Evolutionary conservation across 2,888 invertebrate species (phyloP), one percentile per base, ranked within the genome.

Genomic region (Caenorhabditis sp.): DNA sequence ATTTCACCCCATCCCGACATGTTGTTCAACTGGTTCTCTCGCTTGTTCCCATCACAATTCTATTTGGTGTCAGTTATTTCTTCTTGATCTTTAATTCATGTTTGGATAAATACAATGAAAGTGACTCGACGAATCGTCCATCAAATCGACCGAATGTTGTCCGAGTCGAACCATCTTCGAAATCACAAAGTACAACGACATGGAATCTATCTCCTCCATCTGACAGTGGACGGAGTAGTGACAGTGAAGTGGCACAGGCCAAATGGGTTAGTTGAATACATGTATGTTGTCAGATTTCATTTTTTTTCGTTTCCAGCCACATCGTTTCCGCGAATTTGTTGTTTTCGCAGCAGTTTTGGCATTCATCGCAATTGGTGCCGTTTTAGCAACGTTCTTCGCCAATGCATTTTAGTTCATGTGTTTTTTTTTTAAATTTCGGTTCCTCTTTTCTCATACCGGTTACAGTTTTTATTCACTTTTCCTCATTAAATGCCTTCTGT

Each of bases 1-100:
- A 79, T 60, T 79, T 79, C 69, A 68, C 69, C 1, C 8, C 37
- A 36, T 10, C 21, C 1, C 43, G 72, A 58, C 23, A 64, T 23
- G 64, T 66, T 12, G 66, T 54, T 4, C 74, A 74, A 57, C 58
- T 77, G 12, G 62, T 67, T 37, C 65, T 79, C 1, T 63, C 73
- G 0, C 69, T 79, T 2, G 60, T 76, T 21, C 78, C 78, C 5
- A 61, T 79, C 36, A 24, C 68, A 17, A 37, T 79, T 17, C 70
- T 78, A 21, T 62, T 69, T 19, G 65, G 64, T 1, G 31, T 73
- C 21, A 64, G 62, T 21, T 8, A 76, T n/a, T 55, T 76, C 58
- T 74, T 76, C 59, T 24, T 73, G n/a, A 43, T 68, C 21, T 73
- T 73, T 62, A 73, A 73, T 27, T 23, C 53, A 8, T 3, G 62